Evolutionary conservation across 2,797 vertebrate genomes (phyloP).

Genomic region (Acanthis flammea): DNA sequence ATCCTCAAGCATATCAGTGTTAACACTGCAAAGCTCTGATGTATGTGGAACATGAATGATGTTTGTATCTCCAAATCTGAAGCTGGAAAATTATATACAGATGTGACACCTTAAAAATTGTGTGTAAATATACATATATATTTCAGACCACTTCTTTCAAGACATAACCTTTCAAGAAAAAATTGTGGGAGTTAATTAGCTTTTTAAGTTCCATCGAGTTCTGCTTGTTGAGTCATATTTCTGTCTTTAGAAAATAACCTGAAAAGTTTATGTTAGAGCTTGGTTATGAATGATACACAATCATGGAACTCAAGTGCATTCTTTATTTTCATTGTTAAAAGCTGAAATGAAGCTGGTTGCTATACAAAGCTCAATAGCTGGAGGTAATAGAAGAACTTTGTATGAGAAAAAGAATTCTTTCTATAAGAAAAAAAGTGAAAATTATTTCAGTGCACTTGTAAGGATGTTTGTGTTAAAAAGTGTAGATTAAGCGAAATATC

Average conservation of each 20-base stretch:
- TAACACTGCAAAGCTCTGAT: background rate
- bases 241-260: background rate
- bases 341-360: background rate
- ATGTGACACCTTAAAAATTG: background rate
- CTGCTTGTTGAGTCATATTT: background rate
- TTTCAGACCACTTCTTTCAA: background rate
- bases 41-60: background rate
- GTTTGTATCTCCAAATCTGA: background rate
- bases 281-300: background rate
- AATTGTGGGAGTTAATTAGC: background rate
- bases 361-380: background rate
- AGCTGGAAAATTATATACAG: background rate
- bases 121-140: accelerated
- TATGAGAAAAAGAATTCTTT: background rate
- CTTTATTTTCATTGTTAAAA: background rate
- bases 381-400: background rate
- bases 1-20: background rate
- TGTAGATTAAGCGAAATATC: background rate
- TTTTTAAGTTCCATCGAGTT: background rate
- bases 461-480: background rate
- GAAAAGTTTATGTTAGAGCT: background rate
- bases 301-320: background rate
- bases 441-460: background rate
- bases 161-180: background rate
- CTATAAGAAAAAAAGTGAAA: background rate